Evolutionary conservation across 2,113 vertebrate genomes (phyloP).

Genomic region (Gobiocypris rarus): DNA sequence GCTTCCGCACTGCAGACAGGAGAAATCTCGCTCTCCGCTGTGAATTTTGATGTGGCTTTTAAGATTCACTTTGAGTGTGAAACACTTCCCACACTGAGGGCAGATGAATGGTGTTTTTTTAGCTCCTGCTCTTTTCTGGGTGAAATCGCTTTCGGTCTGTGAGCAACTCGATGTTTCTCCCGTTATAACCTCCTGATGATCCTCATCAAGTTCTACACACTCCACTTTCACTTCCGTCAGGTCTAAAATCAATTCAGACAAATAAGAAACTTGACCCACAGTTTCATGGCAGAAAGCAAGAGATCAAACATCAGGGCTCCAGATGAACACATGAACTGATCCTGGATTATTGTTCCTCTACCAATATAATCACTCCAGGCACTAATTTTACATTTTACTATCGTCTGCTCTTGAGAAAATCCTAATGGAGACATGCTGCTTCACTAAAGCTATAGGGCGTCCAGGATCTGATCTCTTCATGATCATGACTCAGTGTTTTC

Average conservation of each 20-base stretch:
- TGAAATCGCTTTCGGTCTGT: not conserved
- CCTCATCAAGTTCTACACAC: not conserved
- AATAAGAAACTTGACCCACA: not conserved
- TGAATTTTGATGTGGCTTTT: slow-evolving; percentile 16
- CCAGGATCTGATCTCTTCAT: too few relatives aligned
- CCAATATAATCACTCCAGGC: too few relatives aligned
- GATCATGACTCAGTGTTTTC: too few relatives aligned
- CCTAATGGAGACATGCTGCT: too few relatives aligned
- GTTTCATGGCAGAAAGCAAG: not conserved
- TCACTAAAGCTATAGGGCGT: too few relatives aligned
- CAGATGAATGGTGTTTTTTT: slow-evolving; percentile 7
- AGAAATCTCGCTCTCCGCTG: slow-evolving; percentile 4
- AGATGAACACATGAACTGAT: not conserved
- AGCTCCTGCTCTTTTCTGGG: not conserved
- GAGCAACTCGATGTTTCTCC: not conserved
- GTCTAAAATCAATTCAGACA: slow-evolving; percentile 12
- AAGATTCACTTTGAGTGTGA: not conserved
- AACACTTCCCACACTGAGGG: not conserved
- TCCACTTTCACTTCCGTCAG: not conserved
- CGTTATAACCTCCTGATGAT: not conserved
- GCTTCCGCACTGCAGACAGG: not conserved
- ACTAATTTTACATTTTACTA: too few relatives aligned
- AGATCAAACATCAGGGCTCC: not conserved
- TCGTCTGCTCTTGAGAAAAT: too few relatives aligned
- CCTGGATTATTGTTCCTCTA: not conserved